Percentiles rank a stretch among this genome's conserved stretches.
These are phyloP conservation scores for Tinamus major DNA, from an alignment of 2,797 vertebrate species.

Conservation along the genomic window DNA sequence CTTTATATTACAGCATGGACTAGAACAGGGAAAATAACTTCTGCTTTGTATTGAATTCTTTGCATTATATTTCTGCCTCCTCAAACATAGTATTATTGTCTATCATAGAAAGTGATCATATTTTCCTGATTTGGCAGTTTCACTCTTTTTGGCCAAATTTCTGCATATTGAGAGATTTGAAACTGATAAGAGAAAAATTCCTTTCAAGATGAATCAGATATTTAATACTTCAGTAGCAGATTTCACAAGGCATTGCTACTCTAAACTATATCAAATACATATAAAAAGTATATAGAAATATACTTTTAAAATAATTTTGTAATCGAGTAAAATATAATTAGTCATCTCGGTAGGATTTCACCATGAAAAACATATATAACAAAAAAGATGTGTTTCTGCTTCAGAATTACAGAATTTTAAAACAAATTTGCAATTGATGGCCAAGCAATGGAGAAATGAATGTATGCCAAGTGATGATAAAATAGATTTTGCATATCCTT, in stretches of 20 bases:
- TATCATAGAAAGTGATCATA: background rate
- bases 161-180: background rate
- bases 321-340: background rate
- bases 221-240: background rate
- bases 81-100: background rate
- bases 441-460: background rate
- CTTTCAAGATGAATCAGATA: background rate
- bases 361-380: background rate
- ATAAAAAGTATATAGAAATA: background rate
- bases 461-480: background rate
- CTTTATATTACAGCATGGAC: background rate
- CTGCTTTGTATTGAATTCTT: background rate
- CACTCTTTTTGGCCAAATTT: background rate
- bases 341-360: background rate
- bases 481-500: background rate
- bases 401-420: slow-evolving; percentile 47
- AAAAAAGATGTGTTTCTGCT: slow-evolving; percentile 31
- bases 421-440: background rate
- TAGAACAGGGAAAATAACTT: background rate
- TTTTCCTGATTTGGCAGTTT: background rate
- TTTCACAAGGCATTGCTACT: background rate
- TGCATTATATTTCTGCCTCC: background rate
- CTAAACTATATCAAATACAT: background rate
- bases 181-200: background rate
- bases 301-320: background rate